Conservation (phyloP, 2,113 vertebrate genomes). For the Naja naja region DNA sequence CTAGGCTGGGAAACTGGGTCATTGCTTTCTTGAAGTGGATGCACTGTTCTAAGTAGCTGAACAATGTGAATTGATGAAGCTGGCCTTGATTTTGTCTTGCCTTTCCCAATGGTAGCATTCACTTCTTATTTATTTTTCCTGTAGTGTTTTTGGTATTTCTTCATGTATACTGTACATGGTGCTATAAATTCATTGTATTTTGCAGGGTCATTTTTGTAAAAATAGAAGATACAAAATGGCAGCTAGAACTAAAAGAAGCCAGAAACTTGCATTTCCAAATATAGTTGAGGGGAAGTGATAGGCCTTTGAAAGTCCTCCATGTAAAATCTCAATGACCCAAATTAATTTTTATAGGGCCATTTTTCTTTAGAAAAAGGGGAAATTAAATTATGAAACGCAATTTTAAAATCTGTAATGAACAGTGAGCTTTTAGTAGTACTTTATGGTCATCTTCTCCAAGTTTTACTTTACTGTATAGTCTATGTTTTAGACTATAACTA, state of each 20-base stretch:
- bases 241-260: background rate
- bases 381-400: conserved; percentile 18
- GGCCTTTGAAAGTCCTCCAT: background rate
- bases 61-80: conserved; percentile 28
- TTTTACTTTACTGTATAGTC: background rate
- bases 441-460: background rate
- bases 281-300: background rate
- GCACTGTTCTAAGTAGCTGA: conserved; percentile 58
- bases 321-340: background rate
- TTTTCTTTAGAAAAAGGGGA: background rate
- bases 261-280: background rate
- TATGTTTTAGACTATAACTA: background rate
- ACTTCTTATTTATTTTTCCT: conserved; percentile 21
- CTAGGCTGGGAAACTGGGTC: conserved; percentile 74
- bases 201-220: background rate
- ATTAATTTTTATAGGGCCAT: conserved; percentile 13
- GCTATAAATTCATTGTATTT: conserved; percentile 29
- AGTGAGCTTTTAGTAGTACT: background rate
- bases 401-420: conserved; percentile 8
- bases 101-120: conserved; percentile 27
- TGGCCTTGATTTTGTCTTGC: background rate
- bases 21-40: conserved; percentile 65
- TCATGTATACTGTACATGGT: background rate
- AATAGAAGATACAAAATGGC: background rate
- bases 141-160: conserved; percentile 33